phyloP scores from a whole-genome alignment of 1,140 invertebrate genomes.

The Macrobrachium rosenbergii region DNA sequence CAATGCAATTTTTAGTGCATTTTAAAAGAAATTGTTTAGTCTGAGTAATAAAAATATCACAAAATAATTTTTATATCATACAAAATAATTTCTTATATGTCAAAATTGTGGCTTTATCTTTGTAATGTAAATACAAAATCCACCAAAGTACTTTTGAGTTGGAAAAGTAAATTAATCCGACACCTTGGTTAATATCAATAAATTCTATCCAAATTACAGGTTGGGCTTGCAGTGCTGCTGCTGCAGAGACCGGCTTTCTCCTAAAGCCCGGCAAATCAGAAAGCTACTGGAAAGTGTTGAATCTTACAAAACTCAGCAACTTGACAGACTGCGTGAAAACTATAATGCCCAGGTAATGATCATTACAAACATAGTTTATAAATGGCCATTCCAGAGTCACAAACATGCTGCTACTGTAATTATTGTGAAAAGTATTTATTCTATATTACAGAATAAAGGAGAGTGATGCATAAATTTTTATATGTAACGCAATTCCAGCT shows the following conservation, averaged over 20 bases:
- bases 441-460: too few relatives aligned
- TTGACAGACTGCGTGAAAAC: conserved; percentile 84
- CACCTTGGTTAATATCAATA: conserved; percentile 21
- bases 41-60: background rate
- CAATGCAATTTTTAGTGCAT: background rate
- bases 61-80: background rate
- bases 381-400: too few relatives aligned
- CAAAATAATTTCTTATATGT: background rate
- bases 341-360: conserved; percentile 86
- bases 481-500: too few relatives aligned
- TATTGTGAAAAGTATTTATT: too few relatives aligned
- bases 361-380: background rate
- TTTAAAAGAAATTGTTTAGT: background rate
- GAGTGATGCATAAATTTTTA: too few relatives aligned
- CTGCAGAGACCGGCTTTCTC: conserved; percentile 77
- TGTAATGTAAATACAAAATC: too few relatives aligned
- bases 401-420: too few relatives aligned
- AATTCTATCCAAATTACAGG: conserved; percentile 57
- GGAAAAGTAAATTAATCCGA: too few relatives aligned
- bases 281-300: conserved; percentile 90
- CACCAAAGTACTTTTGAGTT: too few relatives aligned
- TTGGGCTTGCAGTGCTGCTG: conserved; percentile 72
- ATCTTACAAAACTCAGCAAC: conserved; percentile 79
- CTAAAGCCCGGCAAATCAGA: conserved; percentile 85
- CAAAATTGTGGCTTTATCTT: background rate